Evolutionary conservation across 2,888 invertebrate genomes (phyloP).

Genomic region (Digitonthophagus gazella): DNA sequence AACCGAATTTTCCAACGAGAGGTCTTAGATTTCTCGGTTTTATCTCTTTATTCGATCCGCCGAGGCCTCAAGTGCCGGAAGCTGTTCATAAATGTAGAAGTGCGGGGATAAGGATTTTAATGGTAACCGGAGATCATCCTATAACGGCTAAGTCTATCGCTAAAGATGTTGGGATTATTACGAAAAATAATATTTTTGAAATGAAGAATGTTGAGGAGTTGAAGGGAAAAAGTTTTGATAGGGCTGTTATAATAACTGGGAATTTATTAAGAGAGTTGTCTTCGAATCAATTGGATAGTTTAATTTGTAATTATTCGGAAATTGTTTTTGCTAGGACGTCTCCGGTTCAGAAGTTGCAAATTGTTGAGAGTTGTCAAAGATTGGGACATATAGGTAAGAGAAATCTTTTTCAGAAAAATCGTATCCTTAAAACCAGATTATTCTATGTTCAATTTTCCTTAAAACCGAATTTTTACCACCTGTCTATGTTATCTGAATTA

Average conservation of each 20-base stretch:
- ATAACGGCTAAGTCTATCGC: conserved; percentile 79
- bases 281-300: conserved; percentile 53
- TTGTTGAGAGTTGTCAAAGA: conserved; percentile 80
- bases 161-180: conserved; percentile 70
- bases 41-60: conserved; percentile 66
- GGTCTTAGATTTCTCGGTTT: conserved; percentile 64
- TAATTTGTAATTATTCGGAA: conserved; percentile 59
- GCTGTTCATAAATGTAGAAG: conserved; percentile 68
- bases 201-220: conserved; percentile 40
- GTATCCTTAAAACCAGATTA: too few species aligned
- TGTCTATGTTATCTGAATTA: too few species aligned
- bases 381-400: conserved; percentile 69
- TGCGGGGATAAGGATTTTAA: conserved; percentile 77
- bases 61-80: conserved; percentile 63
- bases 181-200: conserved; percentile 47
- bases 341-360: conserved; percentile 58
- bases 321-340: conserved; percentile 64
- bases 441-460: too few species aligned
- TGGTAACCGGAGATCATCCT: conserved; percentile 83
- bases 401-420: background rate
- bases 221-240: conserved; percentile 37
- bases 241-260: conserved; percentile 59
- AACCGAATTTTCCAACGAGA: conserved; percentile 66
- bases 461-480: too few species aligned
- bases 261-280: conserved; percentile 52